phyloP scores from a whole-genome alignment of 2,888 invertebrate species.

The Cetonia aurata region DNA sequence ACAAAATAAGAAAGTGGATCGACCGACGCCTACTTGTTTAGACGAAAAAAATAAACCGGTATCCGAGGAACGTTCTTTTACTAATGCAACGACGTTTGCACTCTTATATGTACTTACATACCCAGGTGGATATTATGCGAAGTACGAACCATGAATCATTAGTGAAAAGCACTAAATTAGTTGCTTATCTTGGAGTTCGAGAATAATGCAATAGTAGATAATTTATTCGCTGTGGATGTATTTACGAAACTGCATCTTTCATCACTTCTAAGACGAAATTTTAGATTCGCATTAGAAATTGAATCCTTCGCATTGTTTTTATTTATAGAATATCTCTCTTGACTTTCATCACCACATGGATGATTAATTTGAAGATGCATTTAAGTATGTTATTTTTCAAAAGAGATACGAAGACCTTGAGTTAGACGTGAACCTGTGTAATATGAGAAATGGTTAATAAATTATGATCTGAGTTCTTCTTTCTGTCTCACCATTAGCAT shows the following conservation, averaged over 20 bases:
- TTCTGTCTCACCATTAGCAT: too few species aligned
- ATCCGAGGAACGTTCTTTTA: conserved; percentile 27
- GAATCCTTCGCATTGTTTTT: too few species aligned
- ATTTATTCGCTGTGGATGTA: background rate
- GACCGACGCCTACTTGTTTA: conserved; percentile 29
- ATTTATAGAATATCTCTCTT: too few species aligned
- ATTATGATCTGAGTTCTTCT: too few species aligned
- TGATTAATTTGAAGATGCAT: too few species aligned
- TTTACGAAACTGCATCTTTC: background rate
- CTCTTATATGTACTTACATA: background rate
- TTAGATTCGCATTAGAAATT: too few species aligned
- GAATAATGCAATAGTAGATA: background rate
- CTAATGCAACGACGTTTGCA: conserved; percentile 20
- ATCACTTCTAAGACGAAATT: background rate
- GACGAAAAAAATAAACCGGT: conserved; percentile 23
- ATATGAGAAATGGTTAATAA: too few species aligned
- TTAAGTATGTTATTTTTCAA: too few species aligned
- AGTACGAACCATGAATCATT: conserved; percentile 19
- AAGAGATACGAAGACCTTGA: too few species aligned
- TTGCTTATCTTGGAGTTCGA: background rate
- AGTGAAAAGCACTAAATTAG: conserved; percentile 22
- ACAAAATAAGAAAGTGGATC: conserved; percentile 35
- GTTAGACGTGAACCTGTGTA: too few species aligned
- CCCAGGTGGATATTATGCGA: background rate
- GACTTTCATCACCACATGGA: too few species aligned